phyloP scores from a whole-genome alignment of 2,888 invertebrate genomes.

The Clanis bilineata region DNA sequence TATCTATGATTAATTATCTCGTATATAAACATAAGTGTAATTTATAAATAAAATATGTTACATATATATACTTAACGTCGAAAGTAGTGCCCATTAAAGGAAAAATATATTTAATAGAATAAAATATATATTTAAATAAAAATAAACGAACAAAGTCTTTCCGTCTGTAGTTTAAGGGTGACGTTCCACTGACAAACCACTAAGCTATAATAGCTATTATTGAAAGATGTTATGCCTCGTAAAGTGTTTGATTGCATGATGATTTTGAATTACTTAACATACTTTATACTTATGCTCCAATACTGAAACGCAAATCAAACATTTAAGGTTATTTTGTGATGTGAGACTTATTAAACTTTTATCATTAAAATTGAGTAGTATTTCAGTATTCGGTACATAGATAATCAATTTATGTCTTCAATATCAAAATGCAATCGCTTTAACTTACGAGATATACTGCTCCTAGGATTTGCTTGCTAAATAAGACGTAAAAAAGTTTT shows the following conservation, averaged over 20 bases:
- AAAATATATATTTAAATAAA: constrained; percentile 12
- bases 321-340: no score
- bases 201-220: background rate
- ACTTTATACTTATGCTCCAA: no score
- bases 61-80: background rate
- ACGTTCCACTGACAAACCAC: background rate
- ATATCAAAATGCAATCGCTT: background rate
- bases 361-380: no score
- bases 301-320: no score
- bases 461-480: no score
- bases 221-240: no score
- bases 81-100: background rate
- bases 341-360: no score
- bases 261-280: no score
- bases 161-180: background rate
- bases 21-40: background rate
- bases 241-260: no score
- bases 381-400: no score
- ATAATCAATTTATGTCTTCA: background rate
- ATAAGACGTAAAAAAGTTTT: no score
- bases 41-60: background rate
- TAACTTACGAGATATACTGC: background rate
- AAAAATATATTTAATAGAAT: background rate
- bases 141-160: constrained; percentile 7
- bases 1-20: background rate